Percentiles rank a stretch among this genome's conserved stretches.
Conservation (phyloP, 2,797 vertebrate genomes). For the Rhincodon typus region DNA sequence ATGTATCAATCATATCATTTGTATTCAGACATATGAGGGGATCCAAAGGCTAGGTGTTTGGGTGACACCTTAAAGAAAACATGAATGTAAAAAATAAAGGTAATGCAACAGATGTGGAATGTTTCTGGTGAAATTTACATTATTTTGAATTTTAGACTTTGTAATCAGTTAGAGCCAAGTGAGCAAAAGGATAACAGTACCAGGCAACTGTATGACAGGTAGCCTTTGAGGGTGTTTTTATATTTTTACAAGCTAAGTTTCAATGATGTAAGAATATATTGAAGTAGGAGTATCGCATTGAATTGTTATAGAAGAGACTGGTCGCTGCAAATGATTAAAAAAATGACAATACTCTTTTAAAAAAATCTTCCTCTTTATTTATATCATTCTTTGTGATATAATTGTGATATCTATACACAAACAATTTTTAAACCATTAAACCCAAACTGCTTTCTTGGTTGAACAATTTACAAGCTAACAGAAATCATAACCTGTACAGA, state of each 20-base stretch:
- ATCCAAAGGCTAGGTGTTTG: background rate
- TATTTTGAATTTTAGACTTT: background rate
- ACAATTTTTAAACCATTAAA: constrained; percentile 10
- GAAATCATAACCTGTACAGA: constrained; percentile 35
- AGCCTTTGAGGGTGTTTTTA: background rate
- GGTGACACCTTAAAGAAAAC: background rate
- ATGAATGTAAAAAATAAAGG: background rate
- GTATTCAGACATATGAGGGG: background rate
- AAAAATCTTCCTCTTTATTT: constrained; percentile 24
- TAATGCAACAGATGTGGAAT: background rate
- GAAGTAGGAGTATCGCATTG: background rate
- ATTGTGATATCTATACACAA: constrained; percentile 28
- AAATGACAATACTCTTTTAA: background rate
- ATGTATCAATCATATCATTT: background rate
- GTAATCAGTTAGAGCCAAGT: background rate
- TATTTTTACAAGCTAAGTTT: background rate
- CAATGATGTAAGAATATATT: background rate
- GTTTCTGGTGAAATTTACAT: background rate
- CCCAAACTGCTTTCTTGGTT: background rate
- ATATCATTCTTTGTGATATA: background rate
- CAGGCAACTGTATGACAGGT: background rate
- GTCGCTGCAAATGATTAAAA: background rate
- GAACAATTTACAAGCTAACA: constrained; percentile 29
- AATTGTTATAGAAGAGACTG: background rate
- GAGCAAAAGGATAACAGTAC: background rate